Evolutionary conservation across 2,797 vertebrate species (phyloP).

Genomic region (Tarsius wallacei): DNA sequence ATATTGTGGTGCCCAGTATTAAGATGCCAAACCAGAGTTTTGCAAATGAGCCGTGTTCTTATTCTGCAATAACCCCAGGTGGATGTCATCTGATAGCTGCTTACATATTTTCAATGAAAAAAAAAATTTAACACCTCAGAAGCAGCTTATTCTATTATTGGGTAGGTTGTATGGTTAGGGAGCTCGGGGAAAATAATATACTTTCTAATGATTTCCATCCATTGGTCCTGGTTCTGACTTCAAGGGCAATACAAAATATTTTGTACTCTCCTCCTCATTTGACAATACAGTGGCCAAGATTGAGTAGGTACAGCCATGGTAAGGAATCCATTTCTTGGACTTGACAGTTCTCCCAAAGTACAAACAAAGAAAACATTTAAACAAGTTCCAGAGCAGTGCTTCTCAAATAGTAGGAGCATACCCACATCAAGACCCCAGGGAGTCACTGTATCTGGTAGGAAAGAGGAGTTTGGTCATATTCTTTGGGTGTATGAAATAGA

Average conservation of each 20-base stretch:
- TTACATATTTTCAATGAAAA: not conserved
- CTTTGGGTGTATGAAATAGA: not conserved
- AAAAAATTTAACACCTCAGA: conserved; percentile 3
- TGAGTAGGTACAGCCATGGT: not conserved
- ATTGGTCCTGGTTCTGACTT: conserved; percentile 6
- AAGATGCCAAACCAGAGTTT: not conserved
- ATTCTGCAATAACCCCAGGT: not conserved
- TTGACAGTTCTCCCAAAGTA: conserved; percentile 10
- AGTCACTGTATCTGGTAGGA: not conserved
- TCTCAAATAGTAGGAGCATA: not conserved
- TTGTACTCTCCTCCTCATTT: not conserved
- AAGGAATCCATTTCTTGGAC: not conserved
- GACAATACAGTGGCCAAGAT: not conserved
- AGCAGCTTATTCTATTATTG: not conserved
- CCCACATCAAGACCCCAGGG: not conserved
- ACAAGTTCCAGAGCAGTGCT: not conserved
- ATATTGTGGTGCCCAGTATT: not conserved
- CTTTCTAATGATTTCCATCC: not conserved
- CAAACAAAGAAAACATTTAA: conserved; percentile 32
- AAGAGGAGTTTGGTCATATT: not conserved
- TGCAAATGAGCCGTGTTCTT: not conserved
- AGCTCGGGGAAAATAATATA: not conserved
- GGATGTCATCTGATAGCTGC: not conserved
- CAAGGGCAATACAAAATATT: not conserved
- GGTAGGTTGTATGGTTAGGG: not conserved